Conservation (phyloP, 1,140 invertebrate species). For the Anastrepha ludens region DNA sequence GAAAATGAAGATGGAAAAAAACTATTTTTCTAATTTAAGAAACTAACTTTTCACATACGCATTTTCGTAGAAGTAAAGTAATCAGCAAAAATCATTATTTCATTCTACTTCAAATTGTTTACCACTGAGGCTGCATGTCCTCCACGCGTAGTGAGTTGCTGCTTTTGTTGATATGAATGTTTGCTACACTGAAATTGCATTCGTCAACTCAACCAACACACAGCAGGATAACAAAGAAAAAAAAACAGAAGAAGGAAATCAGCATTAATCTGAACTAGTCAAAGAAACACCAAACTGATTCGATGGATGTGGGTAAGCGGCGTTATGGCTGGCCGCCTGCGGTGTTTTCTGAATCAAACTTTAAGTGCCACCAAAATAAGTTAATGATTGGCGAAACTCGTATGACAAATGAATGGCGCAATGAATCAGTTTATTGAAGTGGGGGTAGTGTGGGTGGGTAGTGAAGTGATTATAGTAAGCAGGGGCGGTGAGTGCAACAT, state of each 20-base stretch:
- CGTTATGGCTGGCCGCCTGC: not conserved
- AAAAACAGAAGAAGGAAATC: not conserved
- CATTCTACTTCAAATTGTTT: not conserved
- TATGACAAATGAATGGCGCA: not conserved
- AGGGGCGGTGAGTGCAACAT: not conserved
- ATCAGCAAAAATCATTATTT: not conserved
- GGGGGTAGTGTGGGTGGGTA: not conserved
- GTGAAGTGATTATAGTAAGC: not conserved
- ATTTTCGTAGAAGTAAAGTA: not conserved
- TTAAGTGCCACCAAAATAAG: conserved; percentile 25
- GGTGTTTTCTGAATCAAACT: conserved; percentile 13
- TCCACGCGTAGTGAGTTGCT: not conserved
- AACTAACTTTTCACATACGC: no score
- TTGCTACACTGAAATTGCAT: not conserved
- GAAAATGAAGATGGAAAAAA: not conserved
- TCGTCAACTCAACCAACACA: not conserved
- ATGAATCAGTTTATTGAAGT: not conserved
- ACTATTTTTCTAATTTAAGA: no score
- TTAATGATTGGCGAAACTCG: conserved; percentile 26
- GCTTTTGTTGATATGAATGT: not conserved
- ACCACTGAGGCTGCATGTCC: not conserved
- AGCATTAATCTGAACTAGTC: not conserved
- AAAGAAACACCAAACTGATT: conserved; percentile 12
- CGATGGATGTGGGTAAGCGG: not conserved
- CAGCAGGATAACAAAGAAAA: not conserved